Evolutionary conservation across 92 coral and sea anemone genomes (phyloP), one percentile per base, ranked within the genome.

Genomic region (Nematostella vectensis): DNA sequence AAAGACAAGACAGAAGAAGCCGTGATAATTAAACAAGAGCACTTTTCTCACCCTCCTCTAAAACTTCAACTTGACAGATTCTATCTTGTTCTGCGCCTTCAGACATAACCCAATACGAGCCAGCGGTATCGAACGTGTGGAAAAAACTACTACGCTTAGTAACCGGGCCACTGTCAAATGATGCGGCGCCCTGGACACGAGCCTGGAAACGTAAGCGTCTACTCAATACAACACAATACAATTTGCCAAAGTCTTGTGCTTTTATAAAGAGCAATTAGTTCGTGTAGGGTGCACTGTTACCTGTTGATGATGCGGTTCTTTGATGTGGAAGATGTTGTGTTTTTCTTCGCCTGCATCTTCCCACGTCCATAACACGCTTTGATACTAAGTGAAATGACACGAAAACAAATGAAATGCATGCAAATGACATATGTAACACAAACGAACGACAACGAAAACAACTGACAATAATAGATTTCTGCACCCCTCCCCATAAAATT

Each of bases 311-410:
- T 19, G 75, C 11, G 83, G 87, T 37, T 87, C 72, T 56, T 81
- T 63, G 30, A 85, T 77, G 28, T 74, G 79, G 40, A 85, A 49
- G 39, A 85, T 85, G 71, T 75, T 85, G 54, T 85, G 95, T 24
- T 64, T 55, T 27, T 76, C 78, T 0, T 38, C 38, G 4, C 48
- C 62, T 31, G 61, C 61, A 18, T 50, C 62, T 28, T 80, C 84
- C 95, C 95, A 85, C n/a, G 79, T 65, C 95, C 95, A 85, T 24
- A 85, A 56, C 29, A 85, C 73, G 58, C 95, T 80, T 22, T 85
- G 84, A 18, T 69, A 74, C 95, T 85, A 23, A 74, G 19, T 22
- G 29, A 29, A 36, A 17, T 29, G 23, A 61, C 3, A 10, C 13
- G 20, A 29, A 15, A 55, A 17, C 10, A 29, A n/a, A 54, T 11